These are phyloP conservation scores for Trachelus tabidus DNA, from an alignment of 2,888 invertebrate genomes.

Conservation along the genomic window DNA sequence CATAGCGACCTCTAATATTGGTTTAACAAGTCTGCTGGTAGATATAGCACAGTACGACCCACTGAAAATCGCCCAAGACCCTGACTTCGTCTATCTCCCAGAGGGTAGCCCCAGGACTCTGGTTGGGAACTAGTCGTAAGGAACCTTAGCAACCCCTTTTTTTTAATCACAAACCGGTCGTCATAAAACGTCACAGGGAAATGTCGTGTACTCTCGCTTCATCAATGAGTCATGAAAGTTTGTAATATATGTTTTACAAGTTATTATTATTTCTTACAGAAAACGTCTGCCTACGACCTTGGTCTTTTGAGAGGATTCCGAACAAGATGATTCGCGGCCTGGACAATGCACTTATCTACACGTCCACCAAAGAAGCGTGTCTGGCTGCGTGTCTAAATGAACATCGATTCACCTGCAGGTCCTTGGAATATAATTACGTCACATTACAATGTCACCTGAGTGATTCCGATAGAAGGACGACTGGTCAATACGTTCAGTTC, in stretches of 20 bases:
- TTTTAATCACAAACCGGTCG: neutral
- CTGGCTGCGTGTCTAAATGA: slow-evolving; percentile 93
- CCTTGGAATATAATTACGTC: slow-evolving; percentile 93
- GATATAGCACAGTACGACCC: slow-evolving; percentile 3
- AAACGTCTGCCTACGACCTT: slow-evolving; percentile 90
- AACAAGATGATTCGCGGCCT: slow-evolving; percentile 91
- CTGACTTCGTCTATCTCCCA: slow-evolving; percentile 28
- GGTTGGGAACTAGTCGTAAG: neutral
- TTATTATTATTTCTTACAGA: slow-evolving; percentile 67
- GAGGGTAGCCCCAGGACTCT: neutral
- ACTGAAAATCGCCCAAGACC: neutral
- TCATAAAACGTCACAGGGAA: neutral
- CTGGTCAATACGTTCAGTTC: slow-evolving; percentile 88
- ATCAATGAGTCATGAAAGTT: neutral
- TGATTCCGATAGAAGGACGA: slow-evolving; percentile 89
- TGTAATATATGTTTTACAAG: neutral
- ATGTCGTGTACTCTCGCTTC: neutral
- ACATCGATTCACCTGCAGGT: slow-evolving; percentile 91
- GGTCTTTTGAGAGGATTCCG: slow-evolving; percentile 94
- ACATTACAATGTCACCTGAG: slow-evolving; percentile 92
- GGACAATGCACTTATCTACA: slow-evolving; percentile 92
- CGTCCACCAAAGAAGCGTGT: slow-evolving; percentile 94
- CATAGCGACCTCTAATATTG: slow-evolving; percentile 50
- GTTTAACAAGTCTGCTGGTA: slow-evolving; percentile 56
- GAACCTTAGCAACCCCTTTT: neutral